A percentile compares a stretch with the other conserved stretches of the same genome.
Evolutionary conservation across 1,140 invertebrate species (phyloP).

Genomic region (Caenorhabditis brenneri): DNA sequence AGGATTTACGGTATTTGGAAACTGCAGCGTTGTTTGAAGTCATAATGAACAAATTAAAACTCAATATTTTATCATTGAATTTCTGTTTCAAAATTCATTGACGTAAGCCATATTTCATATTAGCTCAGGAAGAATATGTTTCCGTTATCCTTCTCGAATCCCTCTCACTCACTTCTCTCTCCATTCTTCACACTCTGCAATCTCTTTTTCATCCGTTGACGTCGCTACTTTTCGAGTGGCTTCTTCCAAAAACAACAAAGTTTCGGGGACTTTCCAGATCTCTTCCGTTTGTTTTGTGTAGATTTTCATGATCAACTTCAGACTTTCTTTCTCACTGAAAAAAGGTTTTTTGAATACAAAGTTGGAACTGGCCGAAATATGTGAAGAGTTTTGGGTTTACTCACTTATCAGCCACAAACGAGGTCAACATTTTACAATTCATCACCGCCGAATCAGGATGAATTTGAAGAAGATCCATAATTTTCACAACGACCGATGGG

Average conservation of each 20-base stretch:
- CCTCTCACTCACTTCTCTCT: slow-evolving; percentile 44
- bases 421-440: slow-evolving; percentile 29
- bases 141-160: no score
- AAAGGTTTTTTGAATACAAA: background rate
- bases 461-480: slow-evolving; percentile 49
- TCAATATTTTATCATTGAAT: no score
- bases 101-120: no score
- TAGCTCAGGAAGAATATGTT: no score
- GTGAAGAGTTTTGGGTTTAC: background rate
- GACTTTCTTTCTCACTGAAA: slow-evolving; percentile 32
- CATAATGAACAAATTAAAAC: no score
- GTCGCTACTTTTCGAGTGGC: slow-evolving; percentile 1
- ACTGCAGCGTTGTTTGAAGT: no score
- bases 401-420: slow-evolving; percentile 16
- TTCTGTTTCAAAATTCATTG: no score
- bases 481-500: slow-evolving; percentile 40
- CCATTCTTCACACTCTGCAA: slow-evolving; percentile 18
- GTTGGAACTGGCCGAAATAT: no score
- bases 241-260: slow-evolving; percentile 33
- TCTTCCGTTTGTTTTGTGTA: slow-evolving; percentile 45
- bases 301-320: slow-evolving; percentile 32
- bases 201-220: background rate
- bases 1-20: no score
- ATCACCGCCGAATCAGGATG: slow-evolving; percentile 47
- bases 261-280: slow-evolving; percentile 47